Percentiles rank a stretch among this genome's conserved stretches.
phyloP scores from a whole-genome alignment of 2,888 invertebrate genomes.

The Hyppa rectilinea region DNA sequence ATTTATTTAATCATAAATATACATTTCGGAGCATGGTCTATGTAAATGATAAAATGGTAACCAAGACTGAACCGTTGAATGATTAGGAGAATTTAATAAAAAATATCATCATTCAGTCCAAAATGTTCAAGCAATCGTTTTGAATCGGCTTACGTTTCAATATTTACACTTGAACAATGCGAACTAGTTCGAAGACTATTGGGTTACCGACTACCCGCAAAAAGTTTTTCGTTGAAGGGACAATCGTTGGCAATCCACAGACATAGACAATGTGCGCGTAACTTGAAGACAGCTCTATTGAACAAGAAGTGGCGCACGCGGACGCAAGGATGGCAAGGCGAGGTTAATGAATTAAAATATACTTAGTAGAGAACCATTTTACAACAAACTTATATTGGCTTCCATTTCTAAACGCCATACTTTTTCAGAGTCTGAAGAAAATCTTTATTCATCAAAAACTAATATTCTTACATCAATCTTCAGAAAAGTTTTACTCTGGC shows the following conservation, averaged over 20 bases:
- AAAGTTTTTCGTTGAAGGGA: constrained; percentile 46
- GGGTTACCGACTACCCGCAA: constrained; percentile 58
- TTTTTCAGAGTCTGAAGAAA: neutral
- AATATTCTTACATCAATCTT: neutral
- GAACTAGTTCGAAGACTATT: constrained; percentile 57
- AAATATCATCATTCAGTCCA: neutral
- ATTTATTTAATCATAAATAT: neutral
- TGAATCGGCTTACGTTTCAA: constrained; percentile 57
- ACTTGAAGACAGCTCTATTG: constrained; percentile 68
- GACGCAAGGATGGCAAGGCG: constrained; percentile 52
- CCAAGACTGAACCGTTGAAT: neutral
- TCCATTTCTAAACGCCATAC: neutral
- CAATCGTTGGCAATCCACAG: constrained; percentile 54
- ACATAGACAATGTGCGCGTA: constrained; percentile 67
- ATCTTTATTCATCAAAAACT: too few species aligned
- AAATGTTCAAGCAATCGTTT: constrained; percentile 16
- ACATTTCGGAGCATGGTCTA: neutral
- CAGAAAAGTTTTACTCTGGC: neutral
- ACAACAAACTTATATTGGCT: too few species aligned
- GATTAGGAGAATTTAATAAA: constrained; percentile 3
- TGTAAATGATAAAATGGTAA: neutral
- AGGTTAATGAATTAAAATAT: neutral
- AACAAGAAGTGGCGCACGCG: constrained; percentile 55
- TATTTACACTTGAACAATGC: constrained; percentile 58
- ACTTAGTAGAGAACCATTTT: neutral